Evolutionary conservation across 2,888 invertebrate species (phyloP), one percentile per base, ranked within the genome.

Genomic region (Lingula anatina): DNA sequence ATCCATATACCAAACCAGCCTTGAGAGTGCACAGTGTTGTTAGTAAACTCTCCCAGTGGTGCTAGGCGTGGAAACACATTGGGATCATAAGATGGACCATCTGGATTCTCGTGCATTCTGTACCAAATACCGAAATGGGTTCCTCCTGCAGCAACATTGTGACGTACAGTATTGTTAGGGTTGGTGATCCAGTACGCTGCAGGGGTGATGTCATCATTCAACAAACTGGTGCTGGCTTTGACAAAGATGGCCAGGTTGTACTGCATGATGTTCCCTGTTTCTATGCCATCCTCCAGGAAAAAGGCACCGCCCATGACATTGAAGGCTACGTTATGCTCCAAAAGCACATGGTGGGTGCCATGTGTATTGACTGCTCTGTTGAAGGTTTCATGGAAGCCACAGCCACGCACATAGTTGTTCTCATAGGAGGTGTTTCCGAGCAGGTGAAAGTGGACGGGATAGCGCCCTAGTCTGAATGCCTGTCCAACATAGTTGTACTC

Each of bases 1-100:
- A 64, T 54, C 62, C 62, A 62, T 24, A 62, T 21, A 5, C 62
- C 62, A 40, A 57, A 64, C 63, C 62, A 64, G 7, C 62, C 62
- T 24, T 54, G 53, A 20, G 56, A 56, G 38, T 65, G 64, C 0
- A 55, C 62, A 1, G 59, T 56, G 49, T 62, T 62, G 58, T 64
- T 60, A 12, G 27, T 27, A 48, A 57, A 62, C 28, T 26, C 45
- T 15, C 50, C 48, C n/a, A 55, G 41, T 38, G 54, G 54, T n/a
- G 46, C 40, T 3, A 47, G 39, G 23, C 47, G 45, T 1, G 62
- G 62, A 40, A 59, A 63, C 40, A 59, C 46, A 40, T 39, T 50
- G 2, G 46, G 36, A 27, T 50, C 53, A 38, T 44, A 56, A 15
- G 59, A 59, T 2, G 62, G 60, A 5, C 62, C 62, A 35, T 64